Percentiles rank a stretch among this genome's conserved stretches.
phyloP scores from a whole-genome alignment of 2,113 vertebrate species.

The Scopus umbretta region DNA sequence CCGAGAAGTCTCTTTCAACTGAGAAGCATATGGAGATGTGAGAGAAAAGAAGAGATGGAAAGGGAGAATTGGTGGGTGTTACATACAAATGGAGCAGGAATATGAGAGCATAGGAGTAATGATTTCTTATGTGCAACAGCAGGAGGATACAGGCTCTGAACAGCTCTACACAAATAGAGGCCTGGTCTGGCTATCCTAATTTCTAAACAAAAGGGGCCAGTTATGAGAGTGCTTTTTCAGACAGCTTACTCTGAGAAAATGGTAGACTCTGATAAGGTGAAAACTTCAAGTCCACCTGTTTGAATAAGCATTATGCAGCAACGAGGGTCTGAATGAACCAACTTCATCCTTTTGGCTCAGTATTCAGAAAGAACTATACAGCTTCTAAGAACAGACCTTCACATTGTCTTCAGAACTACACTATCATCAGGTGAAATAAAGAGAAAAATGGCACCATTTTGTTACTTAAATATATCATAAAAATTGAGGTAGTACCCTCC shows the following conservation, averaged over 20 bases:
- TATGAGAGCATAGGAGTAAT: background rate
- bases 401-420: background rate
- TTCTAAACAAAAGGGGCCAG: background rate
- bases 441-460: background rate
- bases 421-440: background rate
- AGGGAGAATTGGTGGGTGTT: background rate
- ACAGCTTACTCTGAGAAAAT: background rate
- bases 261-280: background rate
- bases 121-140: background rate
- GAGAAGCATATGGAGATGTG: constrained; percentile 20
- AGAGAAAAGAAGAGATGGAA: background rate
- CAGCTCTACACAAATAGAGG: background rate
- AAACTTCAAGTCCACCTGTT: background rate
- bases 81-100: background rate
- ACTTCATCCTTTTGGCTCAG: background rate
- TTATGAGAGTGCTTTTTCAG: background rate
- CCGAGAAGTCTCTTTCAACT: background rate
- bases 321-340: background rate
- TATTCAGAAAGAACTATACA: background rate
- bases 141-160: background rate
- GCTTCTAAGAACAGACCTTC: background rate
- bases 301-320: background rate
- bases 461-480: background rate
- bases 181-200: background rate
- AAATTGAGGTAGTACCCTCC: background rate